phyloP scores from a whole-genome alignment of 2,797 vertebrate genomes.

The Moxostoma hubbsi region DNA sequence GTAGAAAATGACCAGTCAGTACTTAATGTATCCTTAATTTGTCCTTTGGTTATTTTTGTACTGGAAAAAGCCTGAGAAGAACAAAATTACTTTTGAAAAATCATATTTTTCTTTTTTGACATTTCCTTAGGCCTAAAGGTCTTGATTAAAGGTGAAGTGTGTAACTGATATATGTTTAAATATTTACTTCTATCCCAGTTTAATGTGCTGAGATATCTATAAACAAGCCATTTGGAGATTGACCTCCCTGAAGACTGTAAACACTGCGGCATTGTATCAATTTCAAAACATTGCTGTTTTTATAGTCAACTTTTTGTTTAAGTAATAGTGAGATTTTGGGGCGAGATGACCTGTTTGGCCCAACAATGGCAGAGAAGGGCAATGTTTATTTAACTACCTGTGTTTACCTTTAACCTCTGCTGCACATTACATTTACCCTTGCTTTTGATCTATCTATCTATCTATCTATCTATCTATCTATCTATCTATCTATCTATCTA shows the following conservation, averaged over 20 bases:
- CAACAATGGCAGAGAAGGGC: too few species aligned
- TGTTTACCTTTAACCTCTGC: too few species aligned
- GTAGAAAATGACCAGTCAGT: constrained; percentile 28
- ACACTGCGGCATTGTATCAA: background rate
- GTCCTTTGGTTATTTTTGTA: constrained; percentile 11
- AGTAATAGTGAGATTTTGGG: too few species aligned
- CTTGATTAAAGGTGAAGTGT: constrained; percentile 19
- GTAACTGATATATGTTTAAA: constrained; percentile 6
- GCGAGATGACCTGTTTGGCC: too few species aligned
- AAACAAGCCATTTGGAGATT: background rate
- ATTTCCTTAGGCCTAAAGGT: constrained; percentile 9
- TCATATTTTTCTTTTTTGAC: background rate
- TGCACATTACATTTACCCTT: too few species aligned
- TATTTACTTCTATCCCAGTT: background rate
- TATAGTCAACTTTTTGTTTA: too few species aligned
- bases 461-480: too few species aligned
- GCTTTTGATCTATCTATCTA: too few species aligned
- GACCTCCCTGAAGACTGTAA: background rate
- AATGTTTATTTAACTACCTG: too few species aligned
- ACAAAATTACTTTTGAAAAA: background rate
- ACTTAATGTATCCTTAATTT: constrained; percentile 32
- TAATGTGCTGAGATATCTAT: background rate
- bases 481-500: too few species aligned
- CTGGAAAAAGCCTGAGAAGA: background rate
- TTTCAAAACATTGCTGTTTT: too few species aligned